Evolutionary conservation across 2,888 invertebrate species (phyloP), one percentile per base, ranked within the genome.

Genomic region (Agrochola circellaris): DNA sequence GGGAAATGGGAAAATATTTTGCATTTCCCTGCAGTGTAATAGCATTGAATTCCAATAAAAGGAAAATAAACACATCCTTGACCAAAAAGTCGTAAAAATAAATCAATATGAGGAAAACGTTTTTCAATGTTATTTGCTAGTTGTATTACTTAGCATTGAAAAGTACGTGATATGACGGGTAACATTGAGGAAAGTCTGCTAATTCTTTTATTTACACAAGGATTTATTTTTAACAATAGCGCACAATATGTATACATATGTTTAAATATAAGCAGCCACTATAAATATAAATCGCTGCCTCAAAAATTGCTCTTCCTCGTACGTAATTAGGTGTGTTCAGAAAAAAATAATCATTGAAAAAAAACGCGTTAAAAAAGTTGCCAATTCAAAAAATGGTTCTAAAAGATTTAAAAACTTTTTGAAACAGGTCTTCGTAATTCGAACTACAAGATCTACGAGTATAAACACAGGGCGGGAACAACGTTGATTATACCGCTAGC

Each of bases 401-500:
- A 70, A 42, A 58, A 8, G 0, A 7, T 34, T 15, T 23, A 61
- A 64, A 65, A 60, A 54, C 34, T 79, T 71, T 78, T 62, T 66
- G 45, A 13, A 80, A 75, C 72, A 48, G 20, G 56, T 84, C 7
- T 66, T 72, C 69, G 20, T 13, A 68, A 11, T 72, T 51, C 4
- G 34, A 17, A 38, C 13, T 60, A 65, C 60, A 78, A 56, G 34
- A 34, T 34, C 42, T 60, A 72, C 38, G 54, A 75, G 26, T 62
- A 73, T 77, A 85, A 80, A 78, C 78, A 78, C 72, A 76, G 73
- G 72, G 79, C 77, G 70, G 75, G 77, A 65, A 72, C 67, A 68
- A 65, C 62, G 69, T 67, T 80, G 77, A 70, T 77, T 72, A 79
- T 83, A 83, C 87, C 84, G 84, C 87, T 91, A 84, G 78, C 83